Evolutionary conservation across 2,888 invertebrate species (phyloP), one percentile per base, ranked within the genome.

Genomic region (Ophion slaviceki): DNA sequence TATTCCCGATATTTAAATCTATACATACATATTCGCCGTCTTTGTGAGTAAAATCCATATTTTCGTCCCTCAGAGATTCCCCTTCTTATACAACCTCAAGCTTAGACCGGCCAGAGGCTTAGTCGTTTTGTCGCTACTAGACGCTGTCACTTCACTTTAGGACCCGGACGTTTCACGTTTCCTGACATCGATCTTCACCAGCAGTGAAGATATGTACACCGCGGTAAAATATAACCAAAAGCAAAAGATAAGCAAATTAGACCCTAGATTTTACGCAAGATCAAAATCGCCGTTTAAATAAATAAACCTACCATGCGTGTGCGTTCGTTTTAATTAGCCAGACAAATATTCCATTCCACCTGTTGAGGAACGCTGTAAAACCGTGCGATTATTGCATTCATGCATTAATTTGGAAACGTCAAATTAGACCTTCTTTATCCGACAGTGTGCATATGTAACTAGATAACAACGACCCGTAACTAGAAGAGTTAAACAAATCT

Each of bases 321-420:
- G 20, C 20, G 64, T 8, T 66, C 28, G 2, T 40, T 66, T 36
- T 36, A n/a, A 66, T 53, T 53, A 28, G 24, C 64, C 20, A n/a
- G 28, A 40, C 53, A 40, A n/a, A 62, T 80, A 80, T 80, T 72
- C 80, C 57, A 72, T 64, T 57, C 72, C 57, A 66, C 64, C 24
- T 66, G 53, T 76, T 66, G 28, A 66, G 45, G 8, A 62, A 76
- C 8, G 7, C 14, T 20, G 17, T 66, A 47, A 47, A 32, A 62
- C 24, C 14, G 8, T 53, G 14, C 17, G 17, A 53, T 53, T 53
- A 14, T 74, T 24, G 24, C 20, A 47, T 47, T 59, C 61, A 53
- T 67, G n/a, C 53, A 57, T 74, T 53, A 70, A n/a, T 61, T 17
- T 36, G 17, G 20, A 10, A 20, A 20, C 32, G 53, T 28, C 45